Evolutionary conservation across 2,113 vertebrate species (phyloP).

Genomic region (Glareola pratincola): DNA sequence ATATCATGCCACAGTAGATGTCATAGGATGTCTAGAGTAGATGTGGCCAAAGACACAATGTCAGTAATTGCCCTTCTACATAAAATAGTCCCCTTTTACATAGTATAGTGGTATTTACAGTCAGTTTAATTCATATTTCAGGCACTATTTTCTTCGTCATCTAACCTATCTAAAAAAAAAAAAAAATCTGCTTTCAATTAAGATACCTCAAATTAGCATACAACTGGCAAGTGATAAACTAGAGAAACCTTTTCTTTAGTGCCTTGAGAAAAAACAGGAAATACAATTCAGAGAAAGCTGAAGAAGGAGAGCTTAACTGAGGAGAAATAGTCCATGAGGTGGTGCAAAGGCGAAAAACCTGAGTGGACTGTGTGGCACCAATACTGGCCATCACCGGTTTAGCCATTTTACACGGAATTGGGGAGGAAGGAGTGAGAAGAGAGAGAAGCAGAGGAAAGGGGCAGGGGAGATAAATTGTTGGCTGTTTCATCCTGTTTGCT

Average conservation of each 20-base stretch:
- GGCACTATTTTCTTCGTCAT: neutral
- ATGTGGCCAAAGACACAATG: neutral
- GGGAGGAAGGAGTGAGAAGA: neutral
- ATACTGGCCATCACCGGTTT: neutral
- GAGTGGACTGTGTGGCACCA: neutral
- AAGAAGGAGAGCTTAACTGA: neutral
- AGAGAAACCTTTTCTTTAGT: neutral
- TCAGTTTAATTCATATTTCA: neutral
- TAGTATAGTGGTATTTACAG: neutral
- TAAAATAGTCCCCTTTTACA: neutral
- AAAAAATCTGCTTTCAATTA: neutral
- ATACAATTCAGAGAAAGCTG: neutral
- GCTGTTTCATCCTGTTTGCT: neutral
- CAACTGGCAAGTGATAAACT: neutral
- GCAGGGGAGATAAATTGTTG: neutral
- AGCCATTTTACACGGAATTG: neutral
- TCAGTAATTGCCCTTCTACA: neutral
- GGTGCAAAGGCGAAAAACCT: neutral
- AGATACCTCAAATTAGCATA: neutral
- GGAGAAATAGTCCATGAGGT: neutral
- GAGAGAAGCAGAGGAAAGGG: neutral
- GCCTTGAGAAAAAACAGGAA: neutral
- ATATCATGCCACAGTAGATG: neutral
- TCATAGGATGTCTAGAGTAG: neutral
- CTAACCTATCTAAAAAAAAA: neutral